Percentiles rank a stretch among this genome's conserved stretches.
phyloP scores from a whole-genome alignment of 1,140 invertebrate species.

The Yoshiicerus persimilis region DNA sequence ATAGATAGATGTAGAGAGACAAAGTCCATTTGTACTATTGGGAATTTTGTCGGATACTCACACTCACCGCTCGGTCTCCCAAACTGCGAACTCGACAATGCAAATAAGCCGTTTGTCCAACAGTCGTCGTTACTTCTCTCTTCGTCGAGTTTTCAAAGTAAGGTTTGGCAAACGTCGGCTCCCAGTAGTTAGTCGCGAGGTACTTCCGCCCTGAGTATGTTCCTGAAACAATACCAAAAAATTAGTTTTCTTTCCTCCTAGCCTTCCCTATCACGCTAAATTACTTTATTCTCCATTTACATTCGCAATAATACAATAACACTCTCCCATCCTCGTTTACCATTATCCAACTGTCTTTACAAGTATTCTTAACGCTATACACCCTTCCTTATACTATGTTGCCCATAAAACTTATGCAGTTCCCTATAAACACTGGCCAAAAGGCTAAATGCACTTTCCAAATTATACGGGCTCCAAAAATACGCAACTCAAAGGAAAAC shows the following conservation, averaged over 20 bases:
- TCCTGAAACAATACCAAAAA: conserved; percentile 37
- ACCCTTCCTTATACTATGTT: background rate
- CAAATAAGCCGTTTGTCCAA: conserved; percentile 79
- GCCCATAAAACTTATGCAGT: background rate
- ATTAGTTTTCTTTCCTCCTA: conserved; percentile 1
- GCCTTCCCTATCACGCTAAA: background rate
- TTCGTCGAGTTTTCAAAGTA: conserved; percentile 86
- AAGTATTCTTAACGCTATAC: background rate
- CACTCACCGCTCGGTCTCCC: conserved; percentile 81
- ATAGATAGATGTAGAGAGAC: background rate
- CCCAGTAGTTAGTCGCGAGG: conserved; percentile 58
- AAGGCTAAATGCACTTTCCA: background rate
- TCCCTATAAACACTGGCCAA: background rate
- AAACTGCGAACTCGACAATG: conserved; percentile 79
- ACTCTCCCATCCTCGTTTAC: background rate
- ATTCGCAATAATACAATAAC: background rate
- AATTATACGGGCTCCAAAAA: background rate
- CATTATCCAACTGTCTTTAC: background rate
- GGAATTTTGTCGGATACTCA: background rate
- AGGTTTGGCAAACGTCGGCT: conserved; percentile 76
- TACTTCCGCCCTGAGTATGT: conserved; percentile 47
- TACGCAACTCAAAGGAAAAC: background rate
- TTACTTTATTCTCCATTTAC: conserved; percentile 17
- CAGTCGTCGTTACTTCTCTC: conserved; percentile 78
- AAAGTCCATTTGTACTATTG: background rate